Conservation (phyloP, 2,888 invertebrate species). For the Sphaerophoria rueppellii region DNA sequence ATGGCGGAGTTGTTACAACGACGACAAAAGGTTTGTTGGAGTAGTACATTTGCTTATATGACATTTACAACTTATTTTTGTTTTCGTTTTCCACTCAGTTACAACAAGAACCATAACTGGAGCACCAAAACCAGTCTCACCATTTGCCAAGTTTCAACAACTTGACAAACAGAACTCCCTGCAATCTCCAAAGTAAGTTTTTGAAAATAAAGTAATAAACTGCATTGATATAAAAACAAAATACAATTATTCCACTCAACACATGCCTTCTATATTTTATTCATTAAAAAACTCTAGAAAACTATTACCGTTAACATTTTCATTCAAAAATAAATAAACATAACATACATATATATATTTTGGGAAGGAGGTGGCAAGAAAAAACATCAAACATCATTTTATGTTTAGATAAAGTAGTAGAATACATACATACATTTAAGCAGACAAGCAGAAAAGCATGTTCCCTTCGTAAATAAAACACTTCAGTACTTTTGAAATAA, state of each 20-base stretch:
- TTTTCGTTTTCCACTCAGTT: constrained; percentile 75
- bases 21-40: constrained; percentile 84
- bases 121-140: constrained; percentile 88
- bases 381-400: constrained; percentile 49
- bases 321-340: constrained; percentile 25
- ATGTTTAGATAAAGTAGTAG: constrained; percentile 39
- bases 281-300: constrained; percentile 42
- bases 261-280: constrained; percentile 45
- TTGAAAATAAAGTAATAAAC: background rate
- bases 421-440: constrained; percentile 6
- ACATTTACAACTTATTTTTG: constrained; percentile 21
- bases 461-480: background rate
- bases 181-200: constrained; percentile 89
- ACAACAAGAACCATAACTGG: constrained; percentile 84
- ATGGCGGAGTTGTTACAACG: constrained; percentile 85
- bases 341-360: constrained; percentile 62
- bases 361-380: constrained; percentile 62
- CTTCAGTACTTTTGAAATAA: background rate
- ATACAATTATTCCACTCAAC: constrained; percentile 34
- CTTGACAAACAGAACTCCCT: constrained; percentile 93
- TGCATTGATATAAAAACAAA: background rate
- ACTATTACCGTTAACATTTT: constrained; percentile 64
- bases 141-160: constrained; percentile 95
- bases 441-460: constrained; percentile 27
- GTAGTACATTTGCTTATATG: background rate